These are phyloP conservation scores for Gonioctena quinquepunctata DNA, from an alignment of 1,140 invertebrate species.

Conservation along the genomic window DNA sequence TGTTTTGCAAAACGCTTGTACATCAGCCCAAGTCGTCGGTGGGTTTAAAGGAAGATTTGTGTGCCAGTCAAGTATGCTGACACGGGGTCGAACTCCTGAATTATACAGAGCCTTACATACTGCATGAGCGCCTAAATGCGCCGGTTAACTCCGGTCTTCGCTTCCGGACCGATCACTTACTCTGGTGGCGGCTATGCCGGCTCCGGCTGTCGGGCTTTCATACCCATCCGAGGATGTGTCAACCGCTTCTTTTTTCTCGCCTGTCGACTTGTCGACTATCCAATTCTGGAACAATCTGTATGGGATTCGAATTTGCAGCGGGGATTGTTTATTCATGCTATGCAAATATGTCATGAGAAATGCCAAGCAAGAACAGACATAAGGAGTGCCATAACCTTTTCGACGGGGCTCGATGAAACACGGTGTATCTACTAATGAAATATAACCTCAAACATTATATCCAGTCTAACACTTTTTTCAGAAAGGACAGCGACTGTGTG, in stretches of 20 bases:
- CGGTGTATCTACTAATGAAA: too few relatives aligned
- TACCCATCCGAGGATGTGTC: constrained; percentile 22
- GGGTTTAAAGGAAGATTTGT: constrained; percentile 48
- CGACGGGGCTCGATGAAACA: too few relatives aligned
- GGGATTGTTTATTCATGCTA: too few relatives aligned
- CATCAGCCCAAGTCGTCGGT: neutral
- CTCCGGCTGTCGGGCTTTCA: constrained; percentile 12
- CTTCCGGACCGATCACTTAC: constrained; percentile 43
- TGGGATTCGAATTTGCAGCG: too few relatives aligned
- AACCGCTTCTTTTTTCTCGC: neutral
- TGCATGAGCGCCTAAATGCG: constrained; percentile 52
- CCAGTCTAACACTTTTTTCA: too few relatives aligned
- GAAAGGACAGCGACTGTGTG: too few relatives aligned
- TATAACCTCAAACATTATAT: too few relatives aligned
- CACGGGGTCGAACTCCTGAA: constrained; percentile 48
- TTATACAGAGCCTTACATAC: constrained; percentile 51
- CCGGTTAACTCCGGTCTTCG: constrained; percentile 44
- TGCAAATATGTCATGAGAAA: too few relatives aligned
- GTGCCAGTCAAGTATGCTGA: constrained; percentile 54
- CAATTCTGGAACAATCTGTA: too few relatives aligned
- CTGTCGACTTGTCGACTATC: too few relatives aligned
- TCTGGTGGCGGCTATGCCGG: constrained; percentile 13
- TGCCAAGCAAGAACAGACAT: too few relatives aligned
- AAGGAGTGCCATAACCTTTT: too few relatives aligned
- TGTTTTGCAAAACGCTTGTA: neutral